phyloP scores from a whole-genome alignment of 2,797 vertebrate species.

The Podarcis lilfordi region DNA sequence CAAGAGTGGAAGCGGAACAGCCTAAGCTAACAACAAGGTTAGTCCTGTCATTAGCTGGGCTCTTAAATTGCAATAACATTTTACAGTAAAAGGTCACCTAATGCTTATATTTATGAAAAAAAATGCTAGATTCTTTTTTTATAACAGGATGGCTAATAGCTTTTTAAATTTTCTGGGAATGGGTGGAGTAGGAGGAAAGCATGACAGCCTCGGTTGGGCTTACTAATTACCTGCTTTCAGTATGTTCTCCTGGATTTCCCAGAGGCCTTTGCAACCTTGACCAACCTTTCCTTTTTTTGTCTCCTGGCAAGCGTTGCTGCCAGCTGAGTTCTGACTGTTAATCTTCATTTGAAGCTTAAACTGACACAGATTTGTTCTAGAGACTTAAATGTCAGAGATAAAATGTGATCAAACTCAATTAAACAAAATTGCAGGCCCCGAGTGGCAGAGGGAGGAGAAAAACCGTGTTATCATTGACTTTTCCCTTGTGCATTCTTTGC shows the following conservation, averaged over 20 bases:
- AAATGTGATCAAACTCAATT: slow-evolving; percentile 53
- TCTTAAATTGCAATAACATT: background rate
- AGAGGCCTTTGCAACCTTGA: background rate
- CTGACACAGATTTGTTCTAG: slow-evolving; percentile 42
- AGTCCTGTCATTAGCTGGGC: background rate
- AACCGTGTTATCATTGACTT: slow-evolving; percentile 16
- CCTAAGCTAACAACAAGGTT: background rate
- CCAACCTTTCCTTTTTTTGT: background rate
- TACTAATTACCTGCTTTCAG: background rate
- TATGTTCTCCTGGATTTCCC: background rate
- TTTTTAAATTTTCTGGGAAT: background rate
- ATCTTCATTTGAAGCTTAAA: slow-evolving; percentile 34
- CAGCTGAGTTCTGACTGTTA: slow-evolving; percentile 16
- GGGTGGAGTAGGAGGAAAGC: background rate
- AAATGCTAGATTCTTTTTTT: background rate
- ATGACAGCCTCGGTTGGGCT: background rate
- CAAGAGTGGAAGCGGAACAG: background rate
- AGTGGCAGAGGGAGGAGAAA: slow-evolving; percentile 26
- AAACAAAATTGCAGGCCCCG: slow-evolving; percentile 37
- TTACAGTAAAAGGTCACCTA: background rate
- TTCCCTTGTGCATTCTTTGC: slow-evolving; percentile 12
- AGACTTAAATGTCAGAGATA: slow-evolving; percentile 32
- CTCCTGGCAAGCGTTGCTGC: background rate
- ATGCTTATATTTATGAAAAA: background rate
- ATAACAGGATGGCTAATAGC: background rate